phyloP scores from a whole-genome alignment of 2,888 invertebrate genomes.

The Caenorhabditis japonica region DNA sequence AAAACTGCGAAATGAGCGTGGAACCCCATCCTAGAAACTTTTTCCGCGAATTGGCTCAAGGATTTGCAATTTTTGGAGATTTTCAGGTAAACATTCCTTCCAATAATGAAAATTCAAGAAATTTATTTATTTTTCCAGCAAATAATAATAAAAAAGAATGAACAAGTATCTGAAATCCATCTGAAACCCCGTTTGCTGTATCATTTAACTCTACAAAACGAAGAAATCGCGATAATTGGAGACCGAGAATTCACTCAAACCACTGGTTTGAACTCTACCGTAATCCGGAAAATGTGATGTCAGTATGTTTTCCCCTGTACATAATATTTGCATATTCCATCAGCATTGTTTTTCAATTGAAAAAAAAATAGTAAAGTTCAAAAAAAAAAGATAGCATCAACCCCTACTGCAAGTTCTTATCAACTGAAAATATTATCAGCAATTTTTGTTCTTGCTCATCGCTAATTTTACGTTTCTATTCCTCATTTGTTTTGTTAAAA shows the following conservation, averaged over 20 bases:
- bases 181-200: slow-evolving; percentile 10
- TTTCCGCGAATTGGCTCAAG: slow-evolving; percentile 5
- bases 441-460: too few relatives aligned
- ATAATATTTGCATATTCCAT: neutral
- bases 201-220: slow-evolving; percentile 9
- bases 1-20: slow-evolving; percentile 1
- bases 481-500: too few relatives aligned
- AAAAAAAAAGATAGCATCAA: too few relatives aligned
- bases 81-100: slow-evolving; percentile 1
- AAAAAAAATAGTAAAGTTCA: too few relatives aligned
- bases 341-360: neutral
- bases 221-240: neutral
- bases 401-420: too few relatives aligned
- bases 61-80: slow-evolving; percentile 26
- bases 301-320: neutral
- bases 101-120: slow-evolving; percentile 2
- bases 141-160: slow-evolving; percentile 1
- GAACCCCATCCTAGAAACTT: slow-evolving; percentile 4
- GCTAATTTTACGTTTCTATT: too few relatives aligned
- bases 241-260: neutral
- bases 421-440: too few relatives aligned
- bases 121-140: neutral
- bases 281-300: neutral
- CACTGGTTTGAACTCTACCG: neutral
- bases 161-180: neutral